Percentiles rank a stretch among this genome's conserved stretches.
Conservation (phyloP, 2,113 vertebrate genomes). For the Pachyramphus minor region DNA sequence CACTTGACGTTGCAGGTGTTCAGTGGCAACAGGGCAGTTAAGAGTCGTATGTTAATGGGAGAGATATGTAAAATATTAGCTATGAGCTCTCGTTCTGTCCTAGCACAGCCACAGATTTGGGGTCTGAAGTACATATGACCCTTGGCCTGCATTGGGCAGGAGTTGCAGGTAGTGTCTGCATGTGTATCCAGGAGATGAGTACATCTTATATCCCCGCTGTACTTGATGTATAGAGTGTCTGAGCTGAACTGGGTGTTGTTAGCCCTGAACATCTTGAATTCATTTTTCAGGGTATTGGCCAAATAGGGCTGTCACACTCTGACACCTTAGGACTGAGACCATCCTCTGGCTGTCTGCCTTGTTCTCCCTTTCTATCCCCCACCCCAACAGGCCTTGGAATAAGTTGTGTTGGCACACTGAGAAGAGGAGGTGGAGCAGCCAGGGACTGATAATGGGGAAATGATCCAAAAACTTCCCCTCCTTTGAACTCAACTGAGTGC, state of each 20-base stretch:
- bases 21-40: neutral
- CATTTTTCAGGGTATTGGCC: neutral
- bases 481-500: neutral
- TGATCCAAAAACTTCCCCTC: neutral
- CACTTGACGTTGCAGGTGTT: neutral
- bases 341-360: neutral
- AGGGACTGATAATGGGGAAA: neutral
- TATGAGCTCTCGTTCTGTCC: neutral
- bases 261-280: neutral
- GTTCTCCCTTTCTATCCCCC: neutral
- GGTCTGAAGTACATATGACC: neutral
- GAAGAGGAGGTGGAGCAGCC: neutral
- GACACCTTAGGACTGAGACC: neutral
- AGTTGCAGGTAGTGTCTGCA: neutral
- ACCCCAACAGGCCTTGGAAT: neutral
- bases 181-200: neutral
- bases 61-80: neutral
- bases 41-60: neutral
- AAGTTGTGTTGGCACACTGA: neutral
- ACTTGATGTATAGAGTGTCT: neutral
- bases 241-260: neutral
- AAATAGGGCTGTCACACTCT: neutral
- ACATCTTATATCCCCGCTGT: rapidly evolving
- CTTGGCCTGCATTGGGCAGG: neutral
- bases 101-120: neutral